phyloP scores from a whole-genome alignment of 2,797 vertebrate genomes.

The Cyclura pinguis region DNA sequence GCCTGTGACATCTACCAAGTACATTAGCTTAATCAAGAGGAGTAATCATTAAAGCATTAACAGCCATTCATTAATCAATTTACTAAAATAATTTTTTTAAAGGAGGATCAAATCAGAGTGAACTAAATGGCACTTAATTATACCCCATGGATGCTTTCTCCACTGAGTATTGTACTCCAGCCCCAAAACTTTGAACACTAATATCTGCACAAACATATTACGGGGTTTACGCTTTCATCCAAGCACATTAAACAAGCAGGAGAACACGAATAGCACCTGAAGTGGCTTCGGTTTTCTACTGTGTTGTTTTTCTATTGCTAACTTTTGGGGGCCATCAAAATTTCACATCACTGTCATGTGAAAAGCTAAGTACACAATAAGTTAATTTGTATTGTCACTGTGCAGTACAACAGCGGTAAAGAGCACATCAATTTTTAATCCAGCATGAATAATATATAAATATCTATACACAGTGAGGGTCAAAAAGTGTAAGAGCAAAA shows the following conservation, averaged over 20 bases:
- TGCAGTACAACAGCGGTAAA: slow-evolving; percentile 83
- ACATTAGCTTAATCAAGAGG: neutral
- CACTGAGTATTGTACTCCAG: neutral
- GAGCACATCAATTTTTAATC: slow-evolving; percentile 88
- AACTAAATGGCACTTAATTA: slow-evolving; percentile 25
- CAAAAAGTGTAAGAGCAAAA: slow-evolving; percentile 76
- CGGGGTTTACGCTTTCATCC: slow-evolving; percentile 48
- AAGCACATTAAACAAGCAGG: slow-evolving; percentile 63
- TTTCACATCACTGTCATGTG: slow-evolving; percentile 80
- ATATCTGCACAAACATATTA: neutral
- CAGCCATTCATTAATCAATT: slow-evolving; percentile 25
- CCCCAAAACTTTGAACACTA: neutral
- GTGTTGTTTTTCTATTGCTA: slow-evolving; percentile 52
- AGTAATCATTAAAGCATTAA: neutral
- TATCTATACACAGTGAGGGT: slow-evolving; percentile 83
- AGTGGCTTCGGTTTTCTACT: slow-evolving; percentile 48
- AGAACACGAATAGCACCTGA: slow-evolving; percentile 58
- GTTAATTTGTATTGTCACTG: slow-evolving; percentile 86
- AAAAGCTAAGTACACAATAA: slow-evolving; percentile 88
- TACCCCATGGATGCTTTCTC: slow-evolving; percentile 32
- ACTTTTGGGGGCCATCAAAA: slow-evolving; percentile 80
- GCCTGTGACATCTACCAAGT: neutral
- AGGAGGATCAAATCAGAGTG: slow-evolving; percentile 12
- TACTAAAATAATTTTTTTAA: slow-evolving; percentile 30
- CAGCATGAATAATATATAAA: slow-evolving; percentile 88